These are phyloP conservation scores for Epinotia brunnichana DNA, from an alignment of 2,888 invertebrate species.

Conservation along the genomic window DNA sequence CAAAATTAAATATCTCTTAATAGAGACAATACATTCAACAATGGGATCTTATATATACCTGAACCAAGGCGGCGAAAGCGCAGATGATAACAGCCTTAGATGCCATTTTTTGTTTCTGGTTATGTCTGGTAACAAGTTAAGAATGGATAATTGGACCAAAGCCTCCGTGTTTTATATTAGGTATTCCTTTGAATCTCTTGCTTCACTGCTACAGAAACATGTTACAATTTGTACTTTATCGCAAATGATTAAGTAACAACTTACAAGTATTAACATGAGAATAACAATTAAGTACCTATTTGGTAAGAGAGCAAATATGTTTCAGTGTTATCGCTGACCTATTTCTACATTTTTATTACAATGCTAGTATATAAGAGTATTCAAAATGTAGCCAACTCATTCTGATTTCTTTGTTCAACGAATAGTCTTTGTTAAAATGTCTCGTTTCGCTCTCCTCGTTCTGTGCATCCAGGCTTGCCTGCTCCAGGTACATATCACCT, in stretches of 20 bases:
- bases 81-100: slow-evolving; percentile 12
- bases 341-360: background rate
- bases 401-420: slow-evolving; percentile 5
- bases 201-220: background rate
- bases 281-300: background rate
- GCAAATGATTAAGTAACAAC: background rate
- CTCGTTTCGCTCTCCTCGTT: slow-evolving; percentile 14
- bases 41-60: slow-evolving; percentile 7
- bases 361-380: background rate
- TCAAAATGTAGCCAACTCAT: background rate
- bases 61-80: slow-evolving; percentile 43
- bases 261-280: background rate
- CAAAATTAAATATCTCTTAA: no score
- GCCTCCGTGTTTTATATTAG: background rate
- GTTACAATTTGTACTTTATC: background rate
- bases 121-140: background rate
- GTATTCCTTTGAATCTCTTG: background rate
- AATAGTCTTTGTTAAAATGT: slow-evolving; percentile 19
- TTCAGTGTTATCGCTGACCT: slow-evolving; percentile 15
- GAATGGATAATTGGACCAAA: slow-evolving; percentile 6
- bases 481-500: slow-evolving; percentile 27
- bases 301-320: background rate
- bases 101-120: slow-evolving; percentile 6
- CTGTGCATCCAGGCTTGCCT: slow-evolving; percentile 31
- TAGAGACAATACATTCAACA: no score